phyloP scores from a whole-genome alignment of 2,888 invertebrate species.

The Protonemura montana region DNA sequence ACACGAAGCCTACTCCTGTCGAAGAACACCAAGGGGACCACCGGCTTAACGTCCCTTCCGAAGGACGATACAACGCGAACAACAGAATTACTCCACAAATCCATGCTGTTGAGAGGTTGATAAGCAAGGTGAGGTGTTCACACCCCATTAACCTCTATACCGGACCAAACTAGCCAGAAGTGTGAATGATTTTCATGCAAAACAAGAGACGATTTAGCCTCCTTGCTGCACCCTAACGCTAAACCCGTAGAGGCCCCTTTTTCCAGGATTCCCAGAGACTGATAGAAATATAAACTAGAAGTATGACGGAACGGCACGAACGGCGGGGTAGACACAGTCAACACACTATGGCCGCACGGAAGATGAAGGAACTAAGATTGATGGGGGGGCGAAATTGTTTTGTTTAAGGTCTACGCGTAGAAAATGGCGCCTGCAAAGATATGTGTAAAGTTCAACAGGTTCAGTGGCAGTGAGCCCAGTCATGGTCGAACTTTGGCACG shows the following conservation, averaged over 20 bases:
- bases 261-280: not conserved
- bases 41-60: no score
- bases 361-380: not conserved
- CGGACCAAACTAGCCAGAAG: no score
- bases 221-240: not conserved
- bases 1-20: no score
- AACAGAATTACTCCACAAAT: no score
- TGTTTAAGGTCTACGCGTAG: no score
- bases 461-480: not conserved
- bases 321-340: not conserved
- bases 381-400: not conserved
- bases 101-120: no score
- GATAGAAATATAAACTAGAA: conserved; percentile 7
- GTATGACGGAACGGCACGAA: not conserved
- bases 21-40: no score
- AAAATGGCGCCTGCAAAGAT: not conserved
- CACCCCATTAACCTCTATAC: no score
- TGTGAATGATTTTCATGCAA: not conserved
- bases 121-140: no score
- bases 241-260: not conserved
- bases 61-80: no score
- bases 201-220: not conserved
- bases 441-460: not conserved
- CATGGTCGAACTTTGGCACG: not conserved
- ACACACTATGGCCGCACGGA: not conserved